phyloP scores from a whole-genome alignment of 1,140 invertebrate species.

The Hylyphantes graminicola region DNA sequence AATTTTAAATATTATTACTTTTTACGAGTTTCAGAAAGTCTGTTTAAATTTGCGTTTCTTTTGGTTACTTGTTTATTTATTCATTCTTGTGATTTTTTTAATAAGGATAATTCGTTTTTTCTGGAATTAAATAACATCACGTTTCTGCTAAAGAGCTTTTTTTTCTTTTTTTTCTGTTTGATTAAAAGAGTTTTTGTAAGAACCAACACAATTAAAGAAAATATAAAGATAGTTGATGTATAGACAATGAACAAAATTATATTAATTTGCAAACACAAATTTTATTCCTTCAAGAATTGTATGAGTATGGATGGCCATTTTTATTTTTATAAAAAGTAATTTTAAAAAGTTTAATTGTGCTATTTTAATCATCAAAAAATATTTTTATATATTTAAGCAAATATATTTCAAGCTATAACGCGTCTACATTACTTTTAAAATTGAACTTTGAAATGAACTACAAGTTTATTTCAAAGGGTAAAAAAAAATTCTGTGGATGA shows the following conservation, averaged over 20 bases:
- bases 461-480: too few relatives aligned
- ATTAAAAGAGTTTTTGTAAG: constrained; percentile 5
- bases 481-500: too few relatives aligned
- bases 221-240: not conserved
- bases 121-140: constrained; percentile 25
- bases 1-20: constrained; percentile 2
- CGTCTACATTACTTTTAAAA: too few relatives aligned
- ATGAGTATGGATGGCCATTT: too few relatives aligned
- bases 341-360: too few relatives aligned
- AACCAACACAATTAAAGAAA: not conserved
- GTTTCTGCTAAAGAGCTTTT: not conserved
- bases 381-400: too few relatives aligned
- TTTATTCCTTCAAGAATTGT: too few relatives aligned
- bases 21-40: not conserved
- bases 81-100: not conserved
- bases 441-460: too few relatives aligned
- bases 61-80: constrained; percentile 21
- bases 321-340: too few relatives aligned
- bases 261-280: too few relatives aligned
- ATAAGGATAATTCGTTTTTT: constrained; percentile 18
- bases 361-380: too few relatives aligned
- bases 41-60: constrained; percentile 21
- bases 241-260: not conserved
- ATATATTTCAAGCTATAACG: too few relatives aligned
- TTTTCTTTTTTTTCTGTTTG: not conserved